Evolutionary conservation across 2,888 invertebrate species (phyloP), one percentile per base, ranked within the genome.

Genomic region (Chelonus formosanus): DNA sequence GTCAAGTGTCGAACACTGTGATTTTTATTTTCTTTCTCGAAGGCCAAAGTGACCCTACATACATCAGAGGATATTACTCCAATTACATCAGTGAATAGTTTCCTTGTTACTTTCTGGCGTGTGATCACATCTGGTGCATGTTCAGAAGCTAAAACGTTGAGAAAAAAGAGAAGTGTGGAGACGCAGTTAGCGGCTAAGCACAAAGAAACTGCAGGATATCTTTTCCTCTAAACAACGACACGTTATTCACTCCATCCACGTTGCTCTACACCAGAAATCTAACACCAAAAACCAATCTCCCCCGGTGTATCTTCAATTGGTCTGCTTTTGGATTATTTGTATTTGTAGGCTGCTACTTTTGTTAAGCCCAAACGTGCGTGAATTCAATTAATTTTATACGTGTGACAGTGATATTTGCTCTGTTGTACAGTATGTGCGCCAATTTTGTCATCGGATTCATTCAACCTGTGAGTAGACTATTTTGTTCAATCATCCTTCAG

Each of bases 371-470:
- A 54, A 62, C 63, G 69, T 53, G 64, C 58, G 63, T 68, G 59
- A 56, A 57, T 57, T 32, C 10, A 48, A 61, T 35, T 52, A 45
- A 32, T 54, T 64, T 40, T 35, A 64, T 63, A 56, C 55, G 65
- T 67, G 70, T 70, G 55, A 65, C 60, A 68, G 70, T 69, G 72
- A 57, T 62, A 65, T 60, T 60, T 67, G 54, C 53, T 67, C 64
- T 68, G 69, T 68, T 63, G 59, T 62, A 70, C 69, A 68, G 70
- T 71, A 72, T 72, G 72, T 72, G 70, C 68, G 69, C 61, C 64
- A 61, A 66, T 64, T 62, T 68, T 48, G 54, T 67, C 70, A 66
- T 67, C 67, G 72, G 68, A 72, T 71, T 66, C 69, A 68, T 68
- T 67, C 72, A 68, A 63, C 71, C 69, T 44, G 72, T 72, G 61